Base-by-base conservation (phyloP, 2,797 vertebrate genomes). In the Sebastes oblongus region DNA sequence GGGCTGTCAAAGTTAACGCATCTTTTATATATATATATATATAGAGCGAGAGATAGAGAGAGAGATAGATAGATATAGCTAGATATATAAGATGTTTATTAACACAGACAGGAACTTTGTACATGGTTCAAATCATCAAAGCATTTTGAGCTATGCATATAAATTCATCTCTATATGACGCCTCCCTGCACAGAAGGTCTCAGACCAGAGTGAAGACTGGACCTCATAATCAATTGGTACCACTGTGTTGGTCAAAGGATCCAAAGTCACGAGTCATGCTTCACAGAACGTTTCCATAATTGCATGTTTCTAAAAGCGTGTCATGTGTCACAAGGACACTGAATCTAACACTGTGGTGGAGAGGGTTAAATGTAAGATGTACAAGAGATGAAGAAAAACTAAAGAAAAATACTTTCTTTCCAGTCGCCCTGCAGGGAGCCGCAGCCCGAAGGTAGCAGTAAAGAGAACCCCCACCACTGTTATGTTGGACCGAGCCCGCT, bases 401-500 rank as follows among this genome's bases (percentile, higher is more conserved):
- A 27, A 20, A 66, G 22, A 34, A 24, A 36, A 55, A 42, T 2
- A 29, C 25, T 64, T 72, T 77, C 9, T 34, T 25, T 66, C 12
- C 64, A 93, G 94, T 39, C 66, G 71, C 4, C 39, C 39, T 4
- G 77, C 82, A 64, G 92, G 82, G 3, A 86, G 82, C 52, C 77
- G 76, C 30, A 87, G 80, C 66, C 78, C 80, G n/a, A 93, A 89
- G 79, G 42, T 36, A 5, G 56, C 72, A 0, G 62, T 96, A 29
- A 97, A 94, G 90, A 96, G 97, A 86, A 96, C 94, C 25, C 90
- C 89, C 6, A 98, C 97, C 0, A 83, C 92, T 0, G n/a, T 98
- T 36, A 97, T 99, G 87, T 82, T 99, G 91, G 96, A 91, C 91
- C 96, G 95, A 66, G 97, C 98, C 0, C 97, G 96, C 79, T 95